Conservation (phyloP, 1,140 invertebrate species). For the Stegodyphus dumicola region DNA sequence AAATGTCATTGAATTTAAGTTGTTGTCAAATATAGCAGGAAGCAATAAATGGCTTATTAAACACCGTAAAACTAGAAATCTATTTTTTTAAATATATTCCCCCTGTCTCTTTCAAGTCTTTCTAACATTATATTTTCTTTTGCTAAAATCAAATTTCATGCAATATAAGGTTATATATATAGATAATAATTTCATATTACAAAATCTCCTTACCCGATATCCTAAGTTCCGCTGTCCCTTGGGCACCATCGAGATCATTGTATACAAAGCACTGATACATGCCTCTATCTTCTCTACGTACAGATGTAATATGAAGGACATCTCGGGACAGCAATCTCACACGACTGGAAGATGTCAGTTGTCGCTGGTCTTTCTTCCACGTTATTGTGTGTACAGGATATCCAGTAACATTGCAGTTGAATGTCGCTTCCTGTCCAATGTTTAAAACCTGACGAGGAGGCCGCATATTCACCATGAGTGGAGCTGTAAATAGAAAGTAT, state of each 20-base stretch:
- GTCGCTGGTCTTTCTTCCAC: slow-evolving; percentile 60
- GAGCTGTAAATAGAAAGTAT: slow-evolving; percentile 72
- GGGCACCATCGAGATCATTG: slow-evolving; percentile 67
- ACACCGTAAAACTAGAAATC: too few species aligned
- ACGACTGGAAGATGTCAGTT: slow-evolving; percentile 21
- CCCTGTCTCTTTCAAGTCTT: too few species aligned
- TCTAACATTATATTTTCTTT: too few species aligned
- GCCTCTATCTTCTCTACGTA: slow-evolving; percentile 59
- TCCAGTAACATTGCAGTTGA: slow-evolving; percentile 71
- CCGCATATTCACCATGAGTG: slow-evolving; percentile 86
- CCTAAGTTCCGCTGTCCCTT: slow-evolving; percentile 67
- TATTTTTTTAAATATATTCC: too few species aligned
- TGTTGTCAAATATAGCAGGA: too few species aligned
- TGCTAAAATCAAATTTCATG: too few species aligned
- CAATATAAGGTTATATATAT: too few species aligned
- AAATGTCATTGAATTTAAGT: too few species aligned
- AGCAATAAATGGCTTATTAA: too few species aligned
- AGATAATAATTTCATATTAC: too few species aligned
- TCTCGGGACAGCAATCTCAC: slow-evolving; percentile 38
- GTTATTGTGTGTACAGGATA: slow-evolving; percentile 79
- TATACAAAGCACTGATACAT: slow-evolving; percentile 62
- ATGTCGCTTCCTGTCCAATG: slow-evolving; percentile 69
- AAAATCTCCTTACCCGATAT: slow-evolving; percentile 66
- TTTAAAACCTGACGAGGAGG: slow-evolving; percentile 82
- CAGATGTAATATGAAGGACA: slow-evolving; percentile 50